phyloP scores from a whole-genome alignment of 2,113 vertebrate species.

The Sisor rabdophorus region DNA sequence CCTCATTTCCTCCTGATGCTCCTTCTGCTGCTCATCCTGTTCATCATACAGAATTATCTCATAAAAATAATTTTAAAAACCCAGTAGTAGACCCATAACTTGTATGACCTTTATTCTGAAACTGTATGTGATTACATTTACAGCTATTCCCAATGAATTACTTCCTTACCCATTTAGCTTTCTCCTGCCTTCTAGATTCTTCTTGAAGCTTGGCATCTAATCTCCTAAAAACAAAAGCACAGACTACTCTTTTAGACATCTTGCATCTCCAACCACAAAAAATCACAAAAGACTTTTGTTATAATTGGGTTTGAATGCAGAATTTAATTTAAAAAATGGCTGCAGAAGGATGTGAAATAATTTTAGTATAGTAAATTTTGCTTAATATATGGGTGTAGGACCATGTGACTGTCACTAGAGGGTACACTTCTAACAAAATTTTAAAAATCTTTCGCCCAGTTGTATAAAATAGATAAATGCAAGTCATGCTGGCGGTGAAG shows the following conservation, averaged over 20 bases:
- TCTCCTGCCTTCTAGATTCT: constrained; percentile 64
- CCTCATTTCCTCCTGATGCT: constrained; percentile 72
- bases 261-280: not conserved
- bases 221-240: constrained; percentile 62
- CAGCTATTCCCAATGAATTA: not conserved
- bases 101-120: too few species aligned
- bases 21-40: constrained; percentile 69
- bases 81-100: not conserved
- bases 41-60: constrained; percentile 2
- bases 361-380: too few species aligned
- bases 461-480: too few species aligned
- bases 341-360: not conserved
- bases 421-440: not conserved
- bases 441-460: too few species aligned
- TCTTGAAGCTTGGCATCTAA: constrained; percentile 65
- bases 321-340: not conserved
- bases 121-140: too few species aligned
- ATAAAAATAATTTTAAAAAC: not conserved
- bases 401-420: too few species aligned
- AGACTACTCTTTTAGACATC: too few species aligned
- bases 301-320: not conserved
- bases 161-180: constrained; percentile 64
- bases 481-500: too few species aligned
- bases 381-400: too few species aligned
- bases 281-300: not conserved